Evolutionary conservation across 2,113 vertebrate genomes (phyloP).

Genomic region (Thinocorus orbignyianus): DNA sequence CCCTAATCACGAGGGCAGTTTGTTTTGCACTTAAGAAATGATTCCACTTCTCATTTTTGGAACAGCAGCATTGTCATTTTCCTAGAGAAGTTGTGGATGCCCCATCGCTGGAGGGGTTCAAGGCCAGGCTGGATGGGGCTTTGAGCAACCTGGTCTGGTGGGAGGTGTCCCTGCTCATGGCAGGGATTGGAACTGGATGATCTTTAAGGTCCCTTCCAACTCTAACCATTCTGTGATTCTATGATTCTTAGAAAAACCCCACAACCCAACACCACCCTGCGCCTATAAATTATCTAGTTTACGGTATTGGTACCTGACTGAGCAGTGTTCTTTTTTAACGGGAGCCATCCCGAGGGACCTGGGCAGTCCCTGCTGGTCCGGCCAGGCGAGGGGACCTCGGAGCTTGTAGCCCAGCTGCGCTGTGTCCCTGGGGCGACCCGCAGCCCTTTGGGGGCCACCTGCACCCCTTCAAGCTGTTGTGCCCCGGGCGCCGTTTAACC

Average conservation of each 20-base stretch:
- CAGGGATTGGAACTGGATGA: no score
- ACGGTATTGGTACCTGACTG: background rate
- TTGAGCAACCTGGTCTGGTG: no score
- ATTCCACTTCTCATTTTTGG: background rate
- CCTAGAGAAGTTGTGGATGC: no score
- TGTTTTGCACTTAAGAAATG: background rate
- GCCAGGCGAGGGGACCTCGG: background rate
- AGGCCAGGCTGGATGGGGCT: no score
- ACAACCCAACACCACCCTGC: accelerated
- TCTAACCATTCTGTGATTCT: no score
- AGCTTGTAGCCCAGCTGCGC: accelerated
- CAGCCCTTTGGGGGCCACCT: background rate
- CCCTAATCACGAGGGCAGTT: background rate
- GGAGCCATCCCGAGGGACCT: accelerated
- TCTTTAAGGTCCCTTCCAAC: no score
- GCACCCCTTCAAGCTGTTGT: no score
- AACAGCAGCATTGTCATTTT: background rate
- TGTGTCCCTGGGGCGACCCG: accelerated
- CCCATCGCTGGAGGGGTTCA: no score
- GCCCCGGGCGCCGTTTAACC: no score
- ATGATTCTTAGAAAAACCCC: no score
- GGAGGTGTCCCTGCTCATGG: no score
- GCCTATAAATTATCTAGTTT: background rate
- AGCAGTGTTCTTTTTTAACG: background rate
- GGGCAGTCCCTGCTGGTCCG: accelerated